Evolutionary conservation across 2,113 vertebrate genomes (phyloP).

Genomic region (Natator depressus): DNA sequence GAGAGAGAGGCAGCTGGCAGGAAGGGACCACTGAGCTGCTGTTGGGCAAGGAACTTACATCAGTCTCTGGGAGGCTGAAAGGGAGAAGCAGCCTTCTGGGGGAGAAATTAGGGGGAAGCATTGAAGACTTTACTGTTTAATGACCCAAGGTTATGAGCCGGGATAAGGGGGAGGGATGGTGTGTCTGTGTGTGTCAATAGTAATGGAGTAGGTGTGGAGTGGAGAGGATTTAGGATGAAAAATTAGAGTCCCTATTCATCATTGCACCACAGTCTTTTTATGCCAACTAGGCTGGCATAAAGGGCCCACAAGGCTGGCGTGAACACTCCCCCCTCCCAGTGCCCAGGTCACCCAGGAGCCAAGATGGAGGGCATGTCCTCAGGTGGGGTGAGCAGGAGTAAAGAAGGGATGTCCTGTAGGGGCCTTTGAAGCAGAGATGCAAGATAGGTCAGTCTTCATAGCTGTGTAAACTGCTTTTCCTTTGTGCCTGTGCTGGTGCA

Average conservation of each 20-base stretch:
- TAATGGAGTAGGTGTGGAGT: background rate
- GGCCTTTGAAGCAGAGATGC: background rate
- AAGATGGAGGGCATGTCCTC: fast-evolving
- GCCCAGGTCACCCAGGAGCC: background rate
- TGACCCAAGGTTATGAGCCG: background rate
- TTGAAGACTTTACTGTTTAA: background rate
- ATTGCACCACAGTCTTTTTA: background rate
- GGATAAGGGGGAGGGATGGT: background rate
- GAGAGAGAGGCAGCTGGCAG: background rate
- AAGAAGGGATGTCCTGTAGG: background rate
- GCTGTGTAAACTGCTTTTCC: background rate
- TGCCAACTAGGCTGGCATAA: background rate
- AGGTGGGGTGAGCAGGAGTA: background rate
- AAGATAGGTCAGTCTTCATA: background rate
- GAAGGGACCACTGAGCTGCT: background rate
- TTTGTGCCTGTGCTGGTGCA: background rate
- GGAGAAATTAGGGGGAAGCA: background rate
- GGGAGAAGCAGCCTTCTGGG: background rate
- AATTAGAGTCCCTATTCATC: background rate
- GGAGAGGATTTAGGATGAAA: background rate
- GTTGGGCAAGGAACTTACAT: background rate
- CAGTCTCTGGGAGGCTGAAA: fast-evolving
- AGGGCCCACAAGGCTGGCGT: background rate
- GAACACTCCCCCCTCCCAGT: background rate
- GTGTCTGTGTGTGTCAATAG: background rate